Base-by-base conservation (phyloP, 2,113 vertebrate species). In the Nothoprocta perdicaria region DNA sequence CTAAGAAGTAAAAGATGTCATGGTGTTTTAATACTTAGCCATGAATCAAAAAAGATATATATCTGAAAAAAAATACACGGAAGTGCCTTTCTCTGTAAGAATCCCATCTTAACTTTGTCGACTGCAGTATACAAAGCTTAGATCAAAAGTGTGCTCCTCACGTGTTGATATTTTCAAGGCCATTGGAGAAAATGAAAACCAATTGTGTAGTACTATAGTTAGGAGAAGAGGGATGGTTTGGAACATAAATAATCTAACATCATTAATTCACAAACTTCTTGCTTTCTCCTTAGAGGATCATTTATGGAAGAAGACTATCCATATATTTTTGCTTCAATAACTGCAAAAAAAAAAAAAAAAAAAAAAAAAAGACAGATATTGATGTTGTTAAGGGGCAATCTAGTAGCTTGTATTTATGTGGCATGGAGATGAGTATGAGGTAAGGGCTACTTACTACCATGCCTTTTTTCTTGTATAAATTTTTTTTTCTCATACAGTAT, bases 171-270 rank as follows among this genome's bases (percentile, higher is more conserved):
- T 61, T 63, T 46, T 66, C 60, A 85, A 79, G 80, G 60, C 48
- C 40, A 58, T 17, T 60, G 50, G 74, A 87, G 87, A 92, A 87
- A 92, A 84, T 96, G 92, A 89, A 93, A 92, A 50, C 62, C 33
- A 79, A 12, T 14, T 31, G 53, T 87, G 89, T 1, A 19, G 23
- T 72, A 46, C 88, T 94, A 80, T 69, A 91, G 60, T 60, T 83
- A 65, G 27, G 74, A 33, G 8, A 73, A 77, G 45, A 46, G 45
- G 22, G 38, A 53, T 2, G 62, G 58, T 61, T 33, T 81, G 69
- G 45, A 66, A 93, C 40, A 14, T 38, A 58, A 35, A 78, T 53
- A 50, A 35, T 11, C 45, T 50, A 22, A 5, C 2, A 9, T 4
- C 0, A 0, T 4, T 84, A 45, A 62, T 50, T 73, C n/a, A 6